Evolutionary conservation across 2,797 vertebrate species (phyloP), one percentile per base, ranked within the genome.

Genomic region (Silurus aristotelis): DNA sequence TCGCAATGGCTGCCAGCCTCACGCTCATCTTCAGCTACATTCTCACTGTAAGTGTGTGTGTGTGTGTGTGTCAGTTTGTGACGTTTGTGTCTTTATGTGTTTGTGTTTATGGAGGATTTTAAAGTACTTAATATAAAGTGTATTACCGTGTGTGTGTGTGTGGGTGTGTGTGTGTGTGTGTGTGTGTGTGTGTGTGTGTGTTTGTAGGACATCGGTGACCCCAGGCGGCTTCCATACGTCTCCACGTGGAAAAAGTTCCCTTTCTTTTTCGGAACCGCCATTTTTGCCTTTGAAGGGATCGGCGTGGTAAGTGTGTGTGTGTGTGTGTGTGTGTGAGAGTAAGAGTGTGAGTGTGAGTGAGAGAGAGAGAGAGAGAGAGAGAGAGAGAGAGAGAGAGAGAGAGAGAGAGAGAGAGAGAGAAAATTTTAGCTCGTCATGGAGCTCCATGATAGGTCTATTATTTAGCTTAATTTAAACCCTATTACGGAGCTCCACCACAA

Each of bases 261-360:
- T 0, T 94, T 97, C 27, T 97, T 97, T 92, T 97, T 97, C 89
- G 96, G 96, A 61, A 97, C 96, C 2, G 96, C 96, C 66, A 92
- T 97, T 83, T 97, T 97, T 93, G 96, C 96, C 85, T 97, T 97
- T 90, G 96, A 97, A 93, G 96, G 96, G 85, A 97, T 97, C 0
- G 96, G 96, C 90, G 96, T 97, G 95, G 96, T 97, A 93, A 95
- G 96, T 91, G 27, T 85, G 77, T 79, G n/a, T 72, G 20, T 52
- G 58, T 63, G 31, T 83, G 56, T 81, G 68, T 55, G 56, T 85
- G 64, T 68, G n/a, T 83, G 68, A 81, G 68, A 83, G 72, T 80
- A 43, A 84, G 67, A 19, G 67, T 43, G 66, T 31, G 27, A 17
- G 64, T 38, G 46, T n/a, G 20, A 1, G 43, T 6, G 19, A 14